A percentile compares a stretch with the other conserved stretches of the same genome.
Evolutionary conservation across 2,797 vertebrate species (phyloP).

Genomic region (Sus cebifrons): DNA sequence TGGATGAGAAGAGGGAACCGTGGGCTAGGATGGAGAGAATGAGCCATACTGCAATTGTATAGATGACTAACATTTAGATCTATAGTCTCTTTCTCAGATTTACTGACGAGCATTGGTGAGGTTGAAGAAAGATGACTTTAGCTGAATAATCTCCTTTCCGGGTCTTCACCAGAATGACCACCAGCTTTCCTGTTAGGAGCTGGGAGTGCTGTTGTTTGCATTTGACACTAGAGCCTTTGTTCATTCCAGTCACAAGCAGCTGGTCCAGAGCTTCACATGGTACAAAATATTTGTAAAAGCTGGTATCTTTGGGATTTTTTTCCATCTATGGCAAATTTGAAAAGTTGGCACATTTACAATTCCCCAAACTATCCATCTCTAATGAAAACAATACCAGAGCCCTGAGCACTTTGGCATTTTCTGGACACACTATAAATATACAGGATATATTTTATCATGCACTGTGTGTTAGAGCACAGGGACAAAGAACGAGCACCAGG

Average conservation of each 20-base stretch:
- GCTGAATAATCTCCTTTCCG: not conserved
- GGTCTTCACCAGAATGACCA: not conserved
- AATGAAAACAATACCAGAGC: slow-evolving; percentile 82
- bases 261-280: not conserved
- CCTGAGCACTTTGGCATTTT: slow-evolving; percentile 77
- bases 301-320: slow-evolving; percentile 70
- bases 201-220: not conserved
- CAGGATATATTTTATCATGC: slow-evolving; percentile 72
- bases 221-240: not conserved
- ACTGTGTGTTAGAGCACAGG: slow-evolving; percentile 8
- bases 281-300: slow-evolving; percentile 57
- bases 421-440: slow-evolving; percentile 78
- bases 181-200: not conserved
- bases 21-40: not conserved
- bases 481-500: slow-evolving; percentile 31
- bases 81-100: not conserved
- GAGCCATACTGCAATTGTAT: not conserved
- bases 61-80: not conserved
- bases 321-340: slow-evolving; percentile 62
- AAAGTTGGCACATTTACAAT: slow-evolving; percentile 78
- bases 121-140: not conserved
- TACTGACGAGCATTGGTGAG: not conserved
- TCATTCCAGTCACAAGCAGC: not conserved
- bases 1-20: not conserved
- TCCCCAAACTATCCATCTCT: slow-evolving; percentile 76